These are phyloP conservation scores for Plebejus melissa DNA, from an alignment of 2,888 invertebrate species.

Conservation along the genomic window DNA sequence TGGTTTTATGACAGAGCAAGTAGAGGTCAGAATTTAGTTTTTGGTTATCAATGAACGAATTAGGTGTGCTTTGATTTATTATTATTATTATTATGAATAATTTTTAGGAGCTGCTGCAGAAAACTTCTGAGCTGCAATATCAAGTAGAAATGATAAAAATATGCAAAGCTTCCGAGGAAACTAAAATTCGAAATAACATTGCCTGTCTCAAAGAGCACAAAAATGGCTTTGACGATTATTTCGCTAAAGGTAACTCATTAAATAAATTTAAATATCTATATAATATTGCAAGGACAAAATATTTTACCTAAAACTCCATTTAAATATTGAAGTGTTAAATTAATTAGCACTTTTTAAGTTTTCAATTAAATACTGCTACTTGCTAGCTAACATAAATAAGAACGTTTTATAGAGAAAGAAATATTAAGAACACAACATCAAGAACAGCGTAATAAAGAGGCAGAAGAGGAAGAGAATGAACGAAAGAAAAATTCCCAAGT, in stretches of 20 bases:
- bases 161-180: conserved; percentile 54
- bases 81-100: background rate
- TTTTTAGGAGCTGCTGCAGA: conserved; percentile 48
- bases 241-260: conserved; percentile 15
- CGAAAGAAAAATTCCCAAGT: conserved; percentile 46
- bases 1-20: conserved; percentile 46
- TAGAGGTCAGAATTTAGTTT: conserved; percentile 47
- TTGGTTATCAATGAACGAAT: background rate
- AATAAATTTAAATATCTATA: too few species aligned
- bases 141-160: conserved; percentile 57
- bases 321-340: too few species aligned
- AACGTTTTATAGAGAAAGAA: conserved; percentile 30
- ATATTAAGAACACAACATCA: conserved; percentile 31
- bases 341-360: background rate
- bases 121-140: conserved; percentile 48
- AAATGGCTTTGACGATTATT: conserved; percentile 44
- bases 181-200: conserved; percentile 49
- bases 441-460: conserved; percentile 50
- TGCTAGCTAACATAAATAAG: background rate
- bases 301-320: too few species aligned
- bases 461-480: conserved; percentile 45
- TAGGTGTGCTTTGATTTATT: background rate
- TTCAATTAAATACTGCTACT: background rate
- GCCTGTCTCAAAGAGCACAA: conserved; percentile 46
- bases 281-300: too few species aligned